These are phyloP conservation scores for Melanchra persicariae DNA, from an alignment of 2,888 invertebrate genomes.

Conservation along the genomic window DNA sequence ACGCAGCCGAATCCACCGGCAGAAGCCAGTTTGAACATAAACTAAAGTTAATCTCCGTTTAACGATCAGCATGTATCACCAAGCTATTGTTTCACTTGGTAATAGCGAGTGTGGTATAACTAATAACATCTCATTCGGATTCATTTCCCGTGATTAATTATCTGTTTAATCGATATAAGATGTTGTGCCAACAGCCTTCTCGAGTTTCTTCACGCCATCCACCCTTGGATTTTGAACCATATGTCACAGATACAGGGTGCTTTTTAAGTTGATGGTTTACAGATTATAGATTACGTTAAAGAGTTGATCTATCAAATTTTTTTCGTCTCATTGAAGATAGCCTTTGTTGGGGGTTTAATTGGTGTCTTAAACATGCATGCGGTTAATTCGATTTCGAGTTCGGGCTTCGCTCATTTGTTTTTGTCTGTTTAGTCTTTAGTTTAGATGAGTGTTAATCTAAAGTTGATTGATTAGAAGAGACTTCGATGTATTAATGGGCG, in stretches of 20 bases:
- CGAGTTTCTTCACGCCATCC: slow-evolving; percentile 72
- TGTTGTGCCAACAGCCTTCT: slow-evolving; percentile 90
- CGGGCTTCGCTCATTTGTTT: slow-evolving; percentile 86
- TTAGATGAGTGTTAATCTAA: slow-evolving; percentile 85
- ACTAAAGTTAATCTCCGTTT: slow-evolving; percentile 42
- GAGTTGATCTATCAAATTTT: slow-evolving; percentile 90
- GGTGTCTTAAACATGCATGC: slow-evolving; percentile 88
- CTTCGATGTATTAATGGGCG: slow-evolving; percentile 80
- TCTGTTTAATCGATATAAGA: slow-evolving; percentile 91
- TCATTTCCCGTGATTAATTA: slow-evolving; percentile 91
- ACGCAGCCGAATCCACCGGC: not conserved
- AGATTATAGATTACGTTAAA: slow-evolving; percentile 88
- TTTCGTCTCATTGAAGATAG: slow-evolving; percentile 89
- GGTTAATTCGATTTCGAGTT: slow-evolving; percentile 88
- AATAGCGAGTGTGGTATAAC: slow-evolving; percentile 90
- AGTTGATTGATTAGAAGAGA: slow-evolving; percentile 88
- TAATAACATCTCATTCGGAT: slow-evolving; percentile 91
- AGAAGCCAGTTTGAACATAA: slow-evolving; percentile 21
- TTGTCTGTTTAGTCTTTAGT: slow-evolving; percentile 80
- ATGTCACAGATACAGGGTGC: slow-evolving; percentile 52
- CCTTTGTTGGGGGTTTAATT: slow-evolving; percentile 90
- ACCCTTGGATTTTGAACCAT: slow-evolving; percentile 57
- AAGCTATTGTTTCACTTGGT: slow-evolving; percentile 89
- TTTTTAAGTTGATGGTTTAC: slow-evolving; percentile 54
- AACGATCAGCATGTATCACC: slow-evolving; percentile 77